These are phyloP conservation scores for Chaetura pelagica DNA, from an alignment of 2,113 vertebrate species.

Conservation along the genomic window DNA sequence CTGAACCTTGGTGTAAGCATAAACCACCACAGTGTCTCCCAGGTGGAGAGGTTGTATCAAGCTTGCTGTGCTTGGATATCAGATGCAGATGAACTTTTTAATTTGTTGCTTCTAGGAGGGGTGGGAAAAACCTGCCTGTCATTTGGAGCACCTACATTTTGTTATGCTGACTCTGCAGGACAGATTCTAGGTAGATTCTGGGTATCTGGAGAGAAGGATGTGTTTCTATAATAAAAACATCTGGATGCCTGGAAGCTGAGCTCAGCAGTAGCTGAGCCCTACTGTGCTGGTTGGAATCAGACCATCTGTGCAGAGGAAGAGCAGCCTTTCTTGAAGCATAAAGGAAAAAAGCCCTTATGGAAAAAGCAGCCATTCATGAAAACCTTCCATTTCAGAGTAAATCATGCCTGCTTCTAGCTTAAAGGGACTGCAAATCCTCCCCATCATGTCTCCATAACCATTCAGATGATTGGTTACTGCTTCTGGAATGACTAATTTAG, in stretches of 20 bases:
- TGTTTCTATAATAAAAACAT: neutral
- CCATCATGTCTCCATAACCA: neutral
- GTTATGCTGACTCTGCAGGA: neutral
- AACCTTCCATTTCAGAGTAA: neutral
- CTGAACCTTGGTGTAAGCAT: neutral
- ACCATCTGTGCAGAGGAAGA: constrained; percentile 28
- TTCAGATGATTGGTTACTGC: neutral
- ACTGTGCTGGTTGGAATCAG: neutral
- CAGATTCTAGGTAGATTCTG: neutral
- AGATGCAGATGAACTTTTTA: neutral
- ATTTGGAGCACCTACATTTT: neutral
- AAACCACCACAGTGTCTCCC: rapidly evolving
- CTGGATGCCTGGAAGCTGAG: constrained; percentile 37
- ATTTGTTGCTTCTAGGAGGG: neutral
- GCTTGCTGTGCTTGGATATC: neutral
- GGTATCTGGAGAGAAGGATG: neutral
- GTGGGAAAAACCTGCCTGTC: neutral
- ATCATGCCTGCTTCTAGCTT: neutral
- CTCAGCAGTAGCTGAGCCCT: constrained; percentile 8
- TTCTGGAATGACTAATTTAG: neutral
- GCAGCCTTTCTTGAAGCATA: neutral
- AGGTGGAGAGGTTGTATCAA: neutral
- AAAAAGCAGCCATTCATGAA: constrained; percentile 28
- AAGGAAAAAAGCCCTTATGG: constrained; percentile 8
- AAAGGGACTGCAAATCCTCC: neutral